phyloP scores from a whole-genome alignment of 2,888 invertebrate genomes.

The Colostygia pectinataria region DNA sequence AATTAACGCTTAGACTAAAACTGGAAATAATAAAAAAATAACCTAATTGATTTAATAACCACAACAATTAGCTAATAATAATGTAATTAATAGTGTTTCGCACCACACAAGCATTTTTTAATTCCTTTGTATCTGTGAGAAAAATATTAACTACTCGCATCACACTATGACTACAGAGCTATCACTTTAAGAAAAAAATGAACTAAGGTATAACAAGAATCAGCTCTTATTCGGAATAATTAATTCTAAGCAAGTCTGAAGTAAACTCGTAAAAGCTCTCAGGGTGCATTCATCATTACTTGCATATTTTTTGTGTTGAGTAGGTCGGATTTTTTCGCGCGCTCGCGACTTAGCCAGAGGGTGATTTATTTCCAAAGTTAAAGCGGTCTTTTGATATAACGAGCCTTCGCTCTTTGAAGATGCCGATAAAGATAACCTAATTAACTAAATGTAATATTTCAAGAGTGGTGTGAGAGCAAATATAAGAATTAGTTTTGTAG shows the following conservation, averaged over 20 bases:
- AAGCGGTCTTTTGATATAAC: conserved; percentile 79
- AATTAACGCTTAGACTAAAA: too few species aligned
- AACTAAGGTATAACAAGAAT: conserved; percentile 22
- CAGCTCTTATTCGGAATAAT: conserved; percentile 53
- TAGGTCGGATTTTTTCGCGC: conserved; percentile 68
- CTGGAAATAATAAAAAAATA: too few species aligned
- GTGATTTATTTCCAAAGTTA: conserved; percentile 81
- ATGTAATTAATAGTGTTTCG: too few species aligned
- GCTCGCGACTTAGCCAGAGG: conserved; percentile 67
- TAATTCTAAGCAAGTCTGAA: conserved; percentile 70
- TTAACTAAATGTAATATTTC: conserved; percentile 79
- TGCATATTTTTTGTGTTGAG: conserved; percentile 78
- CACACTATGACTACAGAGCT: too few species aligned
- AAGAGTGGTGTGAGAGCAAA: conserved; percentile 65
- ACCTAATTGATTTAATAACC: too few species aligned
- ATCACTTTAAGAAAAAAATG: conserved; percentile 25
- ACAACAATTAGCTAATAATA: too few species aligned
- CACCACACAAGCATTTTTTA: too few species aligned
- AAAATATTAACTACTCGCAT: too few species aligned
- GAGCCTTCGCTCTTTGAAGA: conserved; percentile 77
- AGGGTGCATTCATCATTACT: conserved; percentile 76
- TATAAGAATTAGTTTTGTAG: conserved; percentile 69
- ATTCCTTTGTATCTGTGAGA: too few species aligned
- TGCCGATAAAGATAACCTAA: conserved; percentile 81
- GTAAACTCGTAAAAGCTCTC: conserved; percentile 77